Conservation (phyloP, 2,113 vertebrate genomes). For the Turnix velox region DNA sequence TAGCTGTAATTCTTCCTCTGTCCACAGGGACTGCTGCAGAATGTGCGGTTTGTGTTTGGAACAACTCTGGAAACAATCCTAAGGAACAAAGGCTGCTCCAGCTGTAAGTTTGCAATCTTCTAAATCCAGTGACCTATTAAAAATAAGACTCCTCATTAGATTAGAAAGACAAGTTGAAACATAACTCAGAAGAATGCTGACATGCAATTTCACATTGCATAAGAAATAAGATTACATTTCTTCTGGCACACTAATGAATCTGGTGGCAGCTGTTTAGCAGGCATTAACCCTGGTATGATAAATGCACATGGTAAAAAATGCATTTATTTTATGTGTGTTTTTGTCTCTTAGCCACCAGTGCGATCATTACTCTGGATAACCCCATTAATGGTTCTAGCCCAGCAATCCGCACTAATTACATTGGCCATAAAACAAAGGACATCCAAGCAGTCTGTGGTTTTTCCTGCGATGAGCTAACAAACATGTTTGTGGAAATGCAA, state of each 20-base stretch:
- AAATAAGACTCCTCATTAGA: not conserved
- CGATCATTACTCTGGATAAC: conserved; percentile 86
- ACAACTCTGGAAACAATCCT: conserved; percentile 88
- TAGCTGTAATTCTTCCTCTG: conserved; percentile 50
- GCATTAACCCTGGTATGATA: conserved; percentile 13
- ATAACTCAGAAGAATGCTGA: conserved; percentile 20
- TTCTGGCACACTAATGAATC: not conserved
- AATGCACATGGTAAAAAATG: not conserved
- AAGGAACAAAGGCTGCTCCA: conserved; percentile 94
- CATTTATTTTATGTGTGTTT: not conserved
- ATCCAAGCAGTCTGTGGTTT: conserved; percentile 88
- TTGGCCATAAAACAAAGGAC: conserved; percentile 93
- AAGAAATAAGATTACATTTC: conserved; percentile 40
- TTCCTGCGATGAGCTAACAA: conserved; percentile 89
- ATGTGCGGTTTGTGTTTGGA: conserved; percentile 94
- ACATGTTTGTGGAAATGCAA: conserved; percentile 90
- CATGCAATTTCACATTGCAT: not conserved
- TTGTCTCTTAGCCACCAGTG: conserved; percentile 71
- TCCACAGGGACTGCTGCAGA: conserved; percentile 93
- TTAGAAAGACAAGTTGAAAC: conserved; percentile 20
- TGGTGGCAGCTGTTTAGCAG: conserved; percentile 40
- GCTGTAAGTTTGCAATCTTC: conserved; percentile 75
- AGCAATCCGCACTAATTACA: conserved; percentile 91
- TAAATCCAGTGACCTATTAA: conserved; percentile 35
- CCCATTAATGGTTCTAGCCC: conserved; percentile 91